Base-by-base conservation (phyloP, 2,888 invertebrate species). In the Orthosia cruda region DNA sequence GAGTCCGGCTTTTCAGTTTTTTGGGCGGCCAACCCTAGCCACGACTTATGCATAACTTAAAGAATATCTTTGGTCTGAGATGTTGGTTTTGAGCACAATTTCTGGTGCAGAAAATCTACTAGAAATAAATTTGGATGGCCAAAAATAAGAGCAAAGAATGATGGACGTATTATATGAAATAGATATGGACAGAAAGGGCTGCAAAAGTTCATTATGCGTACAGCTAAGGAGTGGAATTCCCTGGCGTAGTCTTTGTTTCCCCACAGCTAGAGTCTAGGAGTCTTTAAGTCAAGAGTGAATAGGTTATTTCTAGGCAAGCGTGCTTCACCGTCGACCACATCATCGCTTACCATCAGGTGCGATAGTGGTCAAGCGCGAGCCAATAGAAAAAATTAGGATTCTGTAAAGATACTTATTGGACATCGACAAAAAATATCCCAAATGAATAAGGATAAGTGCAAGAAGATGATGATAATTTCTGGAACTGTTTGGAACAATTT, bases 71-170 rank as follows among this genome's bases (percentile, higher is more conserved):
- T 49, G 47, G 5, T 49, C 26, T 49, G 18, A 49, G n/a, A 26
- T 57, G 32, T 45, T 18, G 5, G 15, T 61, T 79, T 79, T 54
- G 18, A 40, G 26, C 15, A 18, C 1, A 40, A 72, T 61, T 18
- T 72, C n/a, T 80, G 32, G 62, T 16, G 45, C 50, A 74, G 26
- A 55, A 78, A 57, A 57, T 49, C 26, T 50, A 20, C n/a, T 40
- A 23, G 18, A 45, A 15, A 47, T 5, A 3, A 7, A 16, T 18
- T 15, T 55, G 54, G 20, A 55, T 55, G 20, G 5, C 23, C 54
- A 15, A 55, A 4, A 23, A 55, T 20, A 13, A 55, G 54, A 20
- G 4, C 54, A 54, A 54, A 54, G 9, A 23, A 15, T 2, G 20
- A 55, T 23, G 54, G 20, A 55, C 15, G 54, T n/a, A 55, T 55